Base-by-base conservation (phyloP, 2,797 vertebrate species). In the Microhierax caerulescens region DNA sequence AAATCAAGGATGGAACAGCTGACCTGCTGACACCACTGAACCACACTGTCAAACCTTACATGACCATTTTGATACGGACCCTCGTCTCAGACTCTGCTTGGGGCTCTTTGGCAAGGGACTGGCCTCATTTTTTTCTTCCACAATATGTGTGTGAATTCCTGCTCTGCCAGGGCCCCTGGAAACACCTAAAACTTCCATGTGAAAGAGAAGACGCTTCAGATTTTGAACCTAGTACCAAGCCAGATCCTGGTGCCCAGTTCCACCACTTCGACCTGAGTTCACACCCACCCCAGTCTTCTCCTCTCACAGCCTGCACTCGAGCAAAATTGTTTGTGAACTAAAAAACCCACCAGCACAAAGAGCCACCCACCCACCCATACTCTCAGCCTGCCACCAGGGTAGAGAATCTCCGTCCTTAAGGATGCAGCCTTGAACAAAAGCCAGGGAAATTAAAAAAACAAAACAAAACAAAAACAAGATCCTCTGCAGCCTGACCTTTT, bases 371-470 rank as follows among this genome's bases (percentile, higher is more conserved):
- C 95, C 95, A 96, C 95, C 96, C 95, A 60, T 76, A 84, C 51
- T 89, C 59, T 88, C 70, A 73, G 93, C 78, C 77, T 92, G 85
- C 93, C 88, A 81, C 94, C 48, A 0, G 84, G 48, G 20, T 75
- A 86, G 90, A 95, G 77, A 87, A 88, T 76, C 83, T 63, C 57
- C 2, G 0, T 92, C 81, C 78, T 91, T 95, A 53, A 94, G 91
- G 97, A 94, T 45, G 3, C 80, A 82, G 65, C 95, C 95, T 96
- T 96, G 95, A 97, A 95, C 51, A 95, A 95, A 93, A 97, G 94
- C 95, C 93, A 95, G 30, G 48, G 81, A 82, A 91, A 92, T n/a
- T n/a, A 3, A 3, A 64, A 36, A 28, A 43, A 30, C 48, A 80
- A 81, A 86, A 70, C 70, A 64, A 36, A 28, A 43, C 25, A 43